Conservation (phyloP, 2,797 vertebrate genomes). For the Hypotaenidia okinawae region DNA sequence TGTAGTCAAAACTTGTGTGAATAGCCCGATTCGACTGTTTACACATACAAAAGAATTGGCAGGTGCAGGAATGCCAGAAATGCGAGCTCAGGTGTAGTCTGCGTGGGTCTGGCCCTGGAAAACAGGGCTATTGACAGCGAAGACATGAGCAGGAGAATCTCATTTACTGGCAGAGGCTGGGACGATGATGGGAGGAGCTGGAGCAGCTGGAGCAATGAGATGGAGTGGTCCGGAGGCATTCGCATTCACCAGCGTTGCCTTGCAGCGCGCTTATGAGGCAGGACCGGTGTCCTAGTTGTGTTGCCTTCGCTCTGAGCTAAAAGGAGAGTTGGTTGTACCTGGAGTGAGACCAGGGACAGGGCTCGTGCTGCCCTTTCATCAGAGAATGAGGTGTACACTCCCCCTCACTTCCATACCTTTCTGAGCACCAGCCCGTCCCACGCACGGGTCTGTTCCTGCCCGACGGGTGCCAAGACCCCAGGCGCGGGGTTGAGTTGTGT, state of each 20-base stretch:
- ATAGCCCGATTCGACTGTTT: not conserved
- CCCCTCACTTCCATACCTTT: not conserved
- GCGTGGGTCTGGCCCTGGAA: not conserved
- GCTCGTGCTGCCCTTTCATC: not conserved
- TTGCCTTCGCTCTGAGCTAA: not conserved
- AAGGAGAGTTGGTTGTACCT: not conserved
- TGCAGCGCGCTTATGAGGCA: rapidly evolving
- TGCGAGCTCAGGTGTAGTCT: not conserved
- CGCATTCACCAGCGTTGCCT: not conserved
- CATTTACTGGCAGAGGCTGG: not conserved
- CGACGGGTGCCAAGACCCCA: not conserved
- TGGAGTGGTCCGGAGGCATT: not conserved
- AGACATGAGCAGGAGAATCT: not conserved
- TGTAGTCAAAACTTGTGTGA: not conserved
- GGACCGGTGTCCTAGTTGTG: not conserved
- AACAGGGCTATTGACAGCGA: not conserved
- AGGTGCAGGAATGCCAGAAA: not conserved
- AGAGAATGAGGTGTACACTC: not conserved
- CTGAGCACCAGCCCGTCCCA: not conserved
- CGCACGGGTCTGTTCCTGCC: not conserved
- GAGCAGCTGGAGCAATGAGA: not conserved
- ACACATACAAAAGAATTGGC: rapidly evolving
- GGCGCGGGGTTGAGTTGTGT: not conserved
- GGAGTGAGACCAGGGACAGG: not conserved
- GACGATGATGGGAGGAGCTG: not conserved